Base-by-base conservation (phyloP, 64 coral and sea anemone genomes). In the Montipora efflorescens region DNA sequence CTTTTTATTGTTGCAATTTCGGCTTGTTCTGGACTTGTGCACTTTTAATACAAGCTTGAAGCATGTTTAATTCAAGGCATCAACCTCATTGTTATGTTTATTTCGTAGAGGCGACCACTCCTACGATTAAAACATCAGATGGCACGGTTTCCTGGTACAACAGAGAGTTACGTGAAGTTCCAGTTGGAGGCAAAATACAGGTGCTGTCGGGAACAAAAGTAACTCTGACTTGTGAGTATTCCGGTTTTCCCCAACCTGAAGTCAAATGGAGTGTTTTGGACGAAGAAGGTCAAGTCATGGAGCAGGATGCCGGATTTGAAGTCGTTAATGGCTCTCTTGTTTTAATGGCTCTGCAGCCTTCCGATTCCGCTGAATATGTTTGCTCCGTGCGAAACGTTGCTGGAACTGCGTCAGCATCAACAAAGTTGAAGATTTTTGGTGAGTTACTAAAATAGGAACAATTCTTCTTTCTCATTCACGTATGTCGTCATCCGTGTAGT, bases 341-440 rank as follows among this genome's bases (percentile, higher is more conserved):
- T 45, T 36, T 86, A 1, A 86, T 22, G 64, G 62, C 82, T n/a
- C 71, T 86, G 68, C 82, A 70, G 9, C 66, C 66, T 2, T 67
- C 81, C 22, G 88, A 95, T 78, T 89, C 88, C 8, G 97, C 94
- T 14, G 69, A 70, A 48, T 98, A 98, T 91, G 93, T 79, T 16
- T 98, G 97, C 68, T 84, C 66, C 48, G 97, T 95, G 18, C 47
- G 45, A 68, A 98, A 95, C 69, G 49, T 90, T 14, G 97, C 84
- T 47, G 97, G 97, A 19, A 91, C 79, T 69, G 77, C 87, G 12
- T 95, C 55, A 10, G 91, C 82, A 5, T 95, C 91, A 19, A 95
- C 94, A 25, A 75, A 87, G 13, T 73, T 98, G 45, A 90, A 93
- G 59, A 77, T 98, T 12, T 59, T 91, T 75, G 94, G 96, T 98